Conservation (phyloP, 2,113 vertebrate genomes). For the Silurus glanis region DNA sequence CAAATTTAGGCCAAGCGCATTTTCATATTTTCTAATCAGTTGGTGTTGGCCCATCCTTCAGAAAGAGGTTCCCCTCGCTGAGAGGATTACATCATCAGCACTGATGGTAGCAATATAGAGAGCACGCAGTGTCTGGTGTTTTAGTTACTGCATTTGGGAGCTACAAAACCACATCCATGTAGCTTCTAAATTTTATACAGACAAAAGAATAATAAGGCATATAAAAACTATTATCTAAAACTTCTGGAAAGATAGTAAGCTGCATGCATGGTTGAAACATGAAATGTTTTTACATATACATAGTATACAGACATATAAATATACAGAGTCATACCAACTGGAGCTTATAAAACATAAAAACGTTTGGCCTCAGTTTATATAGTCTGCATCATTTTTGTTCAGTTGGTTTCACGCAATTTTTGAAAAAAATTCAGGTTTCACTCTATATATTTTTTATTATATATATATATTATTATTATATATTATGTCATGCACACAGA, state of each 20-base stretch:
- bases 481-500: not conserved
- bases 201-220: conserved; percentile 43
- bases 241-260: not conserved
- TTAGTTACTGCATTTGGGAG: conserved; percentile 14
- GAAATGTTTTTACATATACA: conserved; percentile 19
- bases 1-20: not conserved
- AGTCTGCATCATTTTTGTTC: conserved; percentile 19
- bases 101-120: not conserved
- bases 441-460: not conserved
- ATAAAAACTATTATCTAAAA: conserved; percentile 29
- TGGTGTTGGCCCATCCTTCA: not conserved
- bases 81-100: conserved; percentile 18
- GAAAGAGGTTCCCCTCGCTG: conserved; percentile 1
- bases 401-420: not conserved
- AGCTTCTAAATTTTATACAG: conserved; percentile 37
- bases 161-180: conserved; percentile 18
- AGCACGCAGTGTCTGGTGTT: not conserved
- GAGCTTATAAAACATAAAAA: conserved; percentile 32
- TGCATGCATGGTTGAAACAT: conserved; percentile 3
- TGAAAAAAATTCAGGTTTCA: not conserved
- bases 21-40: conserved; percentile 2
- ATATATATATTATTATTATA: too few species aligned
- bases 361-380: conserved; percentile 15
- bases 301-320: conserved; percentile 26
- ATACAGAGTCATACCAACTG: conserved; percentile 9